Evolutionary conservation across 1,140 invertebrate species (phyloP), one percentile per base, ranked within the genome.

Genomic region (Lamellibrachia luymesi): DNA sequence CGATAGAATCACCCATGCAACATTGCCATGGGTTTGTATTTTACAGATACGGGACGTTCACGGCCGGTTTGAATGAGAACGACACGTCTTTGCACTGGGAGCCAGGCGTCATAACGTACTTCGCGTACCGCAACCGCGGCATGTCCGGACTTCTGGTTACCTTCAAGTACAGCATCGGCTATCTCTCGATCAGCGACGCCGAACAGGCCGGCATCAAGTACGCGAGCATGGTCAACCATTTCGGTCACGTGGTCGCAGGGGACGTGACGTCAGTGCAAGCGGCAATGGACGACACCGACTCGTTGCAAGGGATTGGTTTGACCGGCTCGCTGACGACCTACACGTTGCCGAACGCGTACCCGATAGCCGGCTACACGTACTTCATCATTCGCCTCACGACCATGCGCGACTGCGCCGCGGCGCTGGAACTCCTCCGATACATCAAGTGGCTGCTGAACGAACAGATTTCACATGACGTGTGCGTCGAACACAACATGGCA

Each of bases 321-420:
- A 92, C 8, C 4, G 92, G 50, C 50, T 51, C 27, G 22, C 51
- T 94, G 2, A 92, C 92, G 0, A 94, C 94, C 91, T 49, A 93
- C 2, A 52, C 56, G 1, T 90, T 80, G 8, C 10, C 50, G 1
- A 90, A 93, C 4, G 93, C 94, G 27, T 96, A 96, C 93, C 95
- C 95, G 1, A 94, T 96, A 6, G 93, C 94, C 50, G 93, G 94
- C 5, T 95, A 94, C 92, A 95, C 95, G 25, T 96, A 95, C 94
- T 93, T 96, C 91, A 94, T 95, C 50, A 90, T 95, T 25, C 92
- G 93, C 50, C 93, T 93, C 38, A 94, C 93, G 4, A 51, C 25
- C 52, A 95, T 94, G 93, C 51, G 13, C 8, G 80, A 94, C 92
- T 96, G 95, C 92, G 91, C 93, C 13, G 50, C 92, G 10, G 95